Evolutionary conservation across 2,888 invertebrate species (phyloP), one percentile per base, ranked within the genome.

Genomic region (Congeria kusceri): DNA sequence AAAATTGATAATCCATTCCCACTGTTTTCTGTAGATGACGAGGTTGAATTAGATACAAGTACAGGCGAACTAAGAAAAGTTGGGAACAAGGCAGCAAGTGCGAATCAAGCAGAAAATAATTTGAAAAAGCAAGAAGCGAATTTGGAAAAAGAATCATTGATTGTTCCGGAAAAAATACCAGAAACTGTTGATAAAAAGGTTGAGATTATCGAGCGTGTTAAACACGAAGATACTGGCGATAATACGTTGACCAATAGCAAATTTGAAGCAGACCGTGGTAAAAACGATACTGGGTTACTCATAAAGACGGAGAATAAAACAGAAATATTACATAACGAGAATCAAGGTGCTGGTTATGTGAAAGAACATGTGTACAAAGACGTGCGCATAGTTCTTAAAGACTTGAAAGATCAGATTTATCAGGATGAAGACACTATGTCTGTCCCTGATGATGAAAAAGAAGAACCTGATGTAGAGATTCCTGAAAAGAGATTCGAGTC

Each of bases 41-140:
- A 83, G 68, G 64, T 77, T 28, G 79, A 80, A 44, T 68, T 83
- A 39, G 79, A 83, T 56, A 71, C 58, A 71, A 46, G 49, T 27
- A 83, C 83, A 27, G 83, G 83, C 39, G 77, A 83, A 69, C 25
- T 83, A 7, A 83, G 59, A 65, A 62, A 79, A 15, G n/a, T 77
- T 25, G 62, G 65, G 5, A 70, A 57, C 11, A 74, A 57, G n/a
- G 53, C 13, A 39, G 20, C 25, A 32, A 39, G 11, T 39, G 39
- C 9, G 4, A 39, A 39, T 9, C 15, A 11, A 3, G 1, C 15
- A 11, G 39, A 39, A 39, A 13, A 9, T 39, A 39, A 1, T 3
- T 11, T 39, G 9, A 11, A 39, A 39, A 39, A 39, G 3, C 39
- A 13, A 7, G 11, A 9, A 7, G 39, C 13, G 39, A 39, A 39